Evolutionary conservation across 92 coral and sea anemone genomes (phyloP).

Genomic region (Umimayanthus chanpuru): DNA sequence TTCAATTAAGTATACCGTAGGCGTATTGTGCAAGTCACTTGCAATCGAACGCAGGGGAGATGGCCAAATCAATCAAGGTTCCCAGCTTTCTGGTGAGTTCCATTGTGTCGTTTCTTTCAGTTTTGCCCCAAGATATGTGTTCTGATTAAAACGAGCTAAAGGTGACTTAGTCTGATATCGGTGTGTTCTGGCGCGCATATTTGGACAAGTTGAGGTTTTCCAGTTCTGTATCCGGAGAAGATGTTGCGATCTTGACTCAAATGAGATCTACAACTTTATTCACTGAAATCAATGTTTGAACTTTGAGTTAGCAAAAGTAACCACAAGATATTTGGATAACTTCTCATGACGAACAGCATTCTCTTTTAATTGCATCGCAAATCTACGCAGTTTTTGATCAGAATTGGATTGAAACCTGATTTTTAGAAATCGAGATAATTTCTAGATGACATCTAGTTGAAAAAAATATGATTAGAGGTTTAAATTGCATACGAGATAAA

Average conservation of each 20-base stretch:
- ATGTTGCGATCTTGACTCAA: too few relatives aligned
- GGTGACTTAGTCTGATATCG: neutral
- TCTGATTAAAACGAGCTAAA: neutral
- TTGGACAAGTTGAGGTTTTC: neutral
- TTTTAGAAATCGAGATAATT: too few relatives aligned
- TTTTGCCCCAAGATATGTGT: neutral
- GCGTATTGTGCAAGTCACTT: neutral
- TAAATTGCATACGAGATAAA: too few relatives aligned
- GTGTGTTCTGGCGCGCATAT: neutral
- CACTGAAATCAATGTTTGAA: too few relatives aligned
- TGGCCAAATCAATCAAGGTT: slow-evolving; percentile 8
- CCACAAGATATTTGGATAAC: neutral
- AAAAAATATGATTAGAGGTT: too few relatives aligned
- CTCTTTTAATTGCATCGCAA: neutral
- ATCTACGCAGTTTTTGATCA: too few relatives aligned
- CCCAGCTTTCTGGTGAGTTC: slow-evolving; percentile 2
- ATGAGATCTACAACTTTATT: too few relatives aligned
- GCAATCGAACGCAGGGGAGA: neutral
- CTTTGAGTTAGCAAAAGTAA: neutral
- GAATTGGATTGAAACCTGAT: too few relatives aligned
- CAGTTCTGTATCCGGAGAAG: neutral
- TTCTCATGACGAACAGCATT: neutral
- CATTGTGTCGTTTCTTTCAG: neutral
- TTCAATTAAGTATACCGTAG: neutral
- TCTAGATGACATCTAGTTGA: too few relatives aligned